phyloP scores from a whole-genome alignment of 2,113 vertebrate species.

The Psittacara wagleri region DNA sequence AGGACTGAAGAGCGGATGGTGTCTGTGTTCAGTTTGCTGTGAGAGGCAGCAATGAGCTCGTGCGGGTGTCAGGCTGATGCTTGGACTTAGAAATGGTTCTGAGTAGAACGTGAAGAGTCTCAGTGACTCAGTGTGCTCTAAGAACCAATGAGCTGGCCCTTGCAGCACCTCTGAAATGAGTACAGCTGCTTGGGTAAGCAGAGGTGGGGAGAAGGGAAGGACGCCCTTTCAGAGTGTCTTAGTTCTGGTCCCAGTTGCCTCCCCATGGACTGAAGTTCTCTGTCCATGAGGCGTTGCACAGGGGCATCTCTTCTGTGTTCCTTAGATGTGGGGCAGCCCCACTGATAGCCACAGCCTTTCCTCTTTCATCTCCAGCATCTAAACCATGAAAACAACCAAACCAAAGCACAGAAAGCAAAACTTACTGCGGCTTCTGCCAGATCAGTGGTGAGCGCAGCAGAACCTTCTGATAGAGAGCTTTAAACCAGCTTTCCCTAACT shows the following conservation, averaged over 20 bases:
- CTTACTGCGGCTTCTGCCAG: background rate
- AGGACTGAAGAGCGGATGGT: fast-evolving
- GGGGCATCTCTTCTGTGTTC: fast-evolving
- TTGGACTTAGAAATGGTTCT: background rate
- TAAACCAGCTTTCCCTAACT: background rate
- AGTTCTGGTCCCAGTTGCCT: background rate
- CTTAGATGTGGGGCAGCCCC: background rate
- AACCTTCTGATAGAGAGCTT: fast-evolving
- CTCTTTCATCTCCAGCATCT: fast-evolving
- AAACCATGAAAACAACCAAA: background rate
- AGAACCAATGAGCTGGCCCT: background rate
- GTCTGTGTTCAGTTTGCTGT: fast-evolving
- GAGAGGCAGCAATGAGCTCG: background rate
- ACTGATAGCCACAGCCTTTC: background rate
- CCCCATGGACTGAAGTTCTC: fast-evolving
- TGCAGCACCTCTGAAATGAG: background rate
- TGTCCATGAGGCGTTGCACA: background rate
- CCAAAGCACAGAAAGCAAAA: background rate
- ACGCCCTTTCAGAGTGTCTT: fast-evolving
- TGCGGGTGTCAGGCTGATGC: fast-evolving
- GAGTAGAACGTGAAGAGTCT: fast-evolving
- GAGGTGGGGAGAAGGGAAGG: background rate
- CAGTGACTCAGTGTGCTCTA: background rate
- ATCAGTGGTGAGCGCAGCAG: fast-evolving
- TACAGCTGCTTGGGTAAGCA: fast-evolving